Evolutionary conservation across 2,113 vertebrate species (phyloP).

Genomic region (Oryzias melastigma): DNA sequence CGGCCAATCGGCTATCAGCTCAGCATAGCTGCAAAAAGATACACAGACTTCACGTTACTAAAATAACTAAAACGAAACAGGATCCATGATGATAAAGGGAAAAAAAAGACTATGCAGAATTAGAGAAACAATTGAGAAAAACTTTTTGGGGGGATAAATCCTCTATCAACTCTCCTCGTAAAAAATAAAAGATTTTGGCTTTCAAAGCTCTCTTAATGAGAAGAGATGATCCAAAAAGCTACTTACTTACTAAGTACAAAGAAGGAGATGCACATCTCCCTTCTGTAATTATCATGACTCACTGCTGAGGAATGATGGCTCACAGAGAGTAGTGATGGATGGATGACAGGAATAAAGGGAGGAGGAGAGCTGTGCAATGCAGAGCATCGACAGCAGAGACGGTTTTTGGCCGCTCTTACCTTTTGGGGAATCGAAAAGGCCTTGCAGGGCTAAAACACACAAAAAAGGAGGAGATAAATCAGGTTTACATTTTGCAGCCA

Average conservation of each 20-base stretch:
- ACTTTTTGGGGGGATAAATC: too few relatives aligned
- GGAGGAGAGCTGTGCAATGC: slow-evolving; percentile 25
- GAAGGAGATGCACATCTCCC: slow-evolving; percentile 26
- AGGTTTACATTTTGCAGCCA: slow-evolving; percentile 52
- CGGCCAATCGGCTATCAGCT: slow-evolving; percentile 95
- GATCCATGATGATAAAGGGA: neutral
- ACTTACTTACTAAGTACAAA: too few relatives aligned
- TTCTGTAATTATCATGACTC: slow-evolving; percentile 57
- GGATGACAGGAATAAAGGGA: slow-evolving; percentile 38
- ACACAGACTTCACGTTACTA: neutral
- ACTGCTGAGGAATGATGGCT: slow-evolving; percentile 63
- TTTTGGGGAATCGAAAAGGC: slow-evolving; percentile 94
- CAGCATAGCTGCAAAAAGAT: slow-evolving; percentile 83
- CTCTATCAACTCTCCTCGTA: neutral
- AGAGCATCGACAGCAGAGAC: slow-evolving; percentile 39
- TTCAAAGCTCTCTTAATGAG: neutral
- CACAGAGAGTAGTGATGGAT: slow-evolving; percentile 46
- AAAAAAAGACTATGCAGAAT: too few relatives aligned
- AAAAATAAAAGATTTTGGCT: neutral
- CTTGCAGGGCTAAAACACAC: slow-evolving; percentile 82
- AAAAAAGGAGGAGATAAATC: slow-evolving; percentile 64
- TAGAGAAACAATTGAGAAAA: too few relatives aligned
- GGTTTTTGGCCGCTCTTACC: slow-evolving; percentile 79
- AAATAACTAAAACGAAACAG: neutral
- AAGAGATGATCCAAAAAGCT: neutral